Percentiles rank a stretch among this genome's conserved stretches.
Evolutionary conservation across 2,113 vertebrate genomes (phyloP).

Genomic region (Cranoglanis bouderius): DNA sequence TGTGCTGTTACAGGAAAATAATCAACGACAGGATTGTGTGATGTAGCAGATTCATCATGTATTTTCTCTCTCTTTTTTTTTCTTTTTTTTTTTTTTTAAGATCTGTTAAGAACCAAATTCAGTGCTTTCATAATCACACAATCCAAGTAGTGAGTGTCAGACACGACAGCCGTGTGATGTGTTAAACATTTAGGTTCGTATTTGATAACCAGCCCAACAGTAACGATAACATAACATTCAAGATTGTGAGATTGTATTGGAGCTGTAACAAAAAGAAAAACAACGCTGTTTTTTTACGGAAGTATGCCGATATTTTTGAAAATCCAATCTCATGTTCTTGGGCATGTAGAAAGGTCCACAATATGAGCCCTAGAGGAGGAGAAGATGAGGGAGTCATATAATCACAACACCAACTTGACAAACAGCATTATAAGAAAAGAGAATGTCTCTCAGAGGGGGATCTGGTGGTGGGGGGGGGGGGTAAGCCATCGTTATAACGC

Average conservation of each 20-base stretch:
- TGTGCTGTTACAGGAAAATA: not conserved
- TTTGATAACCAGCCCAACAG: too few species aligned
- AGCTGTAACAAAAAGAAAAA: too few species aligned
- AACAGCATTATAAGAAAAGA: constrained; percentile 69
- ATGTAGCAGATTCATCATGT: not conserved
- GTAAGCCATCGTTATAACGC: constrained; percentile 53
- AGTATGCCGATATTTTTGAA: not conserved
- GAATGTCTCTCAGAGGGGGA: constrained; percentile 66
- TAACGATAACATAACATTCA: too few species aligned
- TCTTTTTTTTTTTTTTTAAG: not conserved
- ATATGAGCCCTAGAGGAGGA: constrained; percentile 49
- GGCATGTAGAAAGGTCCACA: constrained; percentile 31
- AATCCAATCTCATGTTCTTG: not conserved
- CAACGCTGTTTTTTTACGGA: not conserved
- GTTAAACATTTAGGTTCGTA: too few species aligned
- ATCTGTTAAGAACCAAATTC: not conserved
- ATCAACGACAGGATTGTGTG: not conserved
- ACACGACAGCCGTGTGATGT: too few species aligned
- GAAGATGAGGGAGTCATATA: constrained; percentile 49
- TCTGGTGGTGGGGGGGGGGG: not conserved
- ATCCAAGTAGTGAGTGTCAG: not conserved
- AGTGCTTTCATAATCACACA: not conserved
- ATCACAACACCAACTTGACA: constrained; percentile 68
- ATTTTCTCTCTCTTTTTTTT: too few species aligned
- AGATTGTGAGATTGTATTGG: too few species aligned